A percentile compares a stretch with the other conserved stretches of the same genome.
Conservation (phyloP, 2,797 vertebrate genomes). For the Hafferia zeledoni region DNA sequence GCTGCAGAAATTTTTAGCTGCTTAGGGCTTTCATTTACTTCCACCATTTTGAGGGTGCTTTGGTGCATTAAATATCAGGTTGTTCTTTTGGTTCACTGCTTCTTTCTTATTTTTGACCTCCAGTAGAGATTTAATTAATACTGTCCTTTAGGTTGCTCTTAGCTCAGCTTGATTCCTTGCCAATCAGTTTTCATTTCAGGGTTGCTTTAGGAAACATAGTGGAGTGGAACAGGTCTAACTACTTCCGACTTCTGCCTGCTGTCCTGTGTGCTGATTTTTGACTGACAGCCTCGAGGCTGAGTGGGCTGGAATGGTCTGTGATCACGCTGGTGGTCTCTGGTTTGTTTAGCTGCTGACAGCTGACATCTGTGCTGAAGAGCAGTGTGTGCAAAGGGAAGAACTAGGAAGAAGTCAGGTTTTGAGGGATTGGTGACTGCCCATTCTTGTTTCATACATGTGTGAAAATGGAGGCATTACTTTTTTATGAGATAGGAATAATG, state of each 20-base stretch:
- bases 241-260: neutral
- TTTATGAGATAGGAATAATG: neutral
- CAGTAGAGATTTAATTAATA: neutral
- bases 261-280: neutral
- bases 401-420: neutral
- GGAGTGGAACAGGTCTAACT: neutral
- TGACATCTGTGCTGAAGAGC: neutral
- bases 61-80: neutral
- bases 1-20: neutral
- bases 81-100: conserved; percentile 22
- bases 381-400: neutral
- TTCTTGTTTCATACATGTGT: neutral
- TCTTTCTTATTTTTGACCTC: conserved; percentile 32
- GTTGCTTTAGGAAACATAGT: conserved; percentile 17
- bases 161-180: neutral
- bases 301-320: neutral
- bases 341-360: conserved; percentile 28
- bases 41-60: neutral
- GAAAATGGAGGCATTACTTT: neutral
- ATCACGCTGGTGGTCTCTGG: neutral
- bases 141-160: neutral
- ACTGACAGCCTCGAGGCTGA: conserved; percentile 10
- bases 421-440: fast-evolving
- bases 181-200: conserved; percentile 24
- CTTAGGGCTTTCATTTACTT: neutral